These are phyloP conservation scores for Elysia crispata DNA, from an alignment of 2,888 invertebrate genomes.

Conservation along the genomic window DNA sequence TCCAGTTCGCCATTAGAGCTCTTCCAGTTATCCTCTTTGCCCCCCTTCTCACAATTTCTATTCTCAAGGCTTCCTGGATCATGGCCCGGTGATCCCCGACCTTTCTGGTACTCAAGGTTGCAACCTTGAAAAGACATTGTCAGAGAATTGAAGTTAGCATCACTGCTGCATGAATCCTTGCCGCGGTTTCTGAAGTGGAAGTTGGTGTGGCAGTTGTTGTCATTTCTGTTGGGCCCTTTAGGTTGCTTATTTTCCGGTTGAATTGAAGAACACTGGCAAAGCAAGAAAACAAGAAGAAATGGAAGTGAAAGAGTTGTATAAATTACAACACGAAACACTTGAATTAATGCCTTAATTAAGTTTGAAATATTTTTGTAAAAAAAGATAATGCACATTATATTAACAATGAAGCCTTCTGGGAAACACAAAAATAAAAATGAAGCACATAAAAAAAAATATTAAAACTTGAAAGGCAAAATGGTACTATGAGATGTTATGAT, in stretches of 20 bases:
- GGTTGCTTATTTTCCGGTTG: slow-evolving; percentile 6
- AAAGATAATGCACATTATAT: too few relatives aligned
- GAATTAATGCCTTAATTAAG: too few relatives aligned
- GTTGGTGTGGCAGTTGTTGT: not conserved
- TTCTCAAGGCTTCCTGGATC: slow-evolving; percentile 21
- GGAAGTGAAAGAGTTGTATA: too few relatives aligned
- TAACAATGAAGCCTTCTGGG: too few relatives aligned
- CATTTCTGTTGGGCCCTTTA: too few relatives aligned
- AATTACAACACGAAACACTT: too few relatives aligned
- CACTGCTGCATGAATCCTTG: slow-evolving; percentile 32
- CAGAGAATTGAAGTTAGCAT: slow-evolving; percentile 49
- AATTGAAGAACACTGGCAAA: slow-evolving; percentile 38
- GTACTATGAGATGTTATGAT: too few relatives aligned
- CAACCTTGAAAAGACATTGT: slow-evolving; percentile 48
- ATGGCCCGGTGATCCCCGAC: slow-evolving; percentile 6
- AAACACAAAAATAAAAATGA: too few relatives aligned
- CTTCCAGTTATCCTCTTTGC: slow-evolving; percentile 5
- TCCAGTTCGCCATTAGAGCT: slow-evolving; percentile 81
- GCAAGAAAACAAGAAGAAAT: too few relatives aligned
- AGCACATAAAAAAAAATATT: too few relatives aligned
- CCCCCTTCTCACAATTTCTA: slow-evolving; percentile 16
- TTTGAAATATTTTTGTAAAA: too few relatives aligned
- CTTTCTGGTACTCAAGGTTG: slow-evolving; percentile 24
- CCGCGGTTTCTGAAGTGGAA: slow-evolving; percentile 1
- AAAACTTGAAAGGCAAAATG: too few relatives aligned